phyloP scores from a whole-genome alignment of 2,888 invertebrate genomes.

The Sphecodes monilicornis region DNA sequence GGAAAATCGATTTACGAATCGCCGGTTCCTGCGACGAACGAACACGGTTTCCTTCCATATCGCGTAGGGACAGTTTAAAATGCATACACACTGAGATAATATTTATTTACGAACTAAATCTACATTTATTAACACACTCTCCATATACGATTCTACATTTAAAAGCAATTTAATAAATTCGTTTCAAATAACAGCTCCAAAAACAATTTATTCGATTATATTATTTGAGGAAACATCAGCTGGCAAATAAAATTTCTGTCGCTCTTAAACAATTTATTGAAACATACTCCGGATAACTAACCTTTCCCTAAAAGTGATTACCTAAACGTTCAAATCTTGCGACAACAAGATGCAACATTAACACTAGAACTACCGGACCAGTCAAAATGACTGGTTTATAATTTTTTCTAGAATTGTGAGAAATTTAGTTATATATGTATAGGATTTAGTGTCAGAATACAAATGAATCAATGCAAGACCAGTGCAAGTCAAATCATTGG shows the following conservation, averaged over 20 bases:
- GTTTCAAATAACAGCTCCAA: background rate
- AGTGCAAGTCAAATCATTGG: too few relatives aligned
- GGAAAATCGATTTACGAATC: constrained; percentile 38
- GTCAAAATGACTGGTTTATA: too few relatives aligned
- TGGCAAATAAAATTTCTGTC: background rate
- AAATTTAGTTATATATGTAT: too few relatives aligned
- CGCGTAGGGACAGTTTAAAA: background rate
- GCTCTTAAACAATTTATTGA: background rate
- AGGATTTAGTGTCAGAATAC: too few relatives aligned
- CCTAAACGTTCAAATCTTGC: too few relatives aligned
- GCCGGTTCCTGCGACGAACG: constrained; percentile 8
- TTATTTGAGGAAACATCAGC: background rate
- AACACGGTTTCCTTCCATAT: constrained; percentile 1
- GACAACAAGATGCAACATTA: too few relatives aligned
- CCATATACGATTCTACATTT: background rate
- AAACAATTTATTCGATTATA: background rate
- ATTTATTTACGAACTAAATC: background rate
- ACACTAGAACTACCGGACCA: too few relatives aligned
- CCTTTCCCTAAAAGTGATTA: too few relatives aligned
- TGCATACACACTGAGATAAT: background rate
- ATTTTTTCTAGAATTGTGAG: too few relatives aligned
- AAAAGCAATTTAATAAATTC: background rate
- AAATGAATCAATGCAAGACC: too few relatives aligned
- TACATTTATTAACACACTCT: too few relatives aligned
- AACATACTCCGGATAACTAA: background rate